Conservation (phyloP, 2,113 vertebrate genomes). For the Arenaria interpres region DNA sequence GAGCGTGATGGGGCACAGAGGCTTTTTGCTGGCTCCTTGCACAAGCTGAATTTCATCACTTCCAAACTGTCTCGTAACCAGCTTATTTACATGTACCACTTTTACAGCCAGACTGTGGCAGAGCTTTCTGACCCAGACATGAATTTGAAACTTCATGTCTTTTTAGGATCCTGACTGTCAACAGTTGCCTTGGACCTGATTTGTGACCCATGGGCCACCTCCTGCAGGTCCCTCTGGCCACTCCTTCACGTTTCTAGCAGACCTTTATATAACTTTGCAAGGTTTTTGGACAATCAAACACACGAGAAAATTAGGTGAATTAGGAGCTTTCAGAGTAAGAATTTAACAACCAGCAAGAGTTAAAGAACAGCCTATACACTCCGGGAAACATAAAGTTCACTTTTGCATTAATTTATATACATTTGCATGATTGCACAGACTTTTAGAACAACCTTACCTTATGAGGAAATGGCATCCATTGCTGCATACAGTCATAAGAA, state of each 20-base stretch:
- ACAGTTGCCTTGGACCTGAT: not conserved
- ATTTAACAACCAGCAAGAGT: not conserved
- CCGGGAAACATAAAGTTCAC: not conserved
- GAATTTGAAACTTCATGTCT: not conserved
- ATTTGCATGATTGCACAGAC: not conserved
- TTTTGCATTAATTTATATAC: not conserved
- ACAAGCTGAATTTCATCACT: not conserved
- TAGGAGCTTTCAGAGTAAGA: not conserved
- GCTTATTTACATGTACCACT: not conserved
- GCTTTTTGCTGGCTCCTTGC: not conserved
- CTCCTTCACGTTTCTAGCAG: not conserved
- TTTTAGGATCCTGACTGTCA: not conserved
- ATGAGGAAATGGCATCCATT: not conserved
- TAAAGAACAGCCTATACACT: not conserved
- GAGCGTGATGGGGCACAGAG: not conserved
- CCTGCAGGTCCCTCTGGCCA: not conserved
- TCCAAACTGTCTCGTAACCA: not conserved
- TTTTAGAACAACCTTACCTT: not conserved
- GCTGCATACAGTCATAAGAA: not conserved
- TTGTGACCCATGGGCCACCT: not conserved
- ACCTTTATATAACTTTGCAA: not conserved
- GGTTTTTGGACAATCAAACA: not conserved
- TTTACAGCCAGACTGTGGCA: not conserved
- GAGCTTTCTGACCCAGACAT: not conserved
- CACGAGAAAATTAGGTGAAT: not conserved